A percentile compares a stretch with the other conserved stretches of the same genome.
phyloP scores from a whole-genome alignment of 2,888 invertebrate genomes.

The Pseudococcus longispinus region DNA sequence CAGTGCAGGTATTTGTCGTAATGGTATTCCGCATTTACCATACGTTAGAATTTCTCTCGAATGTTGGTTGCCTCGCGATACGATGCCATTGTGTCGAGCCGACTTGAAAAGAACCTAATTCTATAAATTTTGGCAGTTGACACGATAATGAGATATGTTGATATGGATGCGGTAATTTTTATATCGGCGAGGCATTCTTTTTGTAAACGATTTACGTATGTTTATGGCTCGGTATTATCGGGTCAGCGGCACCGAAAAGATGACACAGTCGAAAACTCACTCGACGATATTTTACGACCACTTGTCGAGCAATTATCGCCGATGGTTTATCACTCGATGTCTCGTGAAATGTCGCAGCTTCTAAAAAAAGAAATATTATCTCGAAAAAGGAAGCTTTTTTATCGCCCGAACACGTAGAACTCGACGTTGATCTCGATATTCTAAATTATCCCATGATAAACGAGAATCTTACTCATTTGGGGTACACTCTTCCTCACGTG shows the following conservation, averaged over 20 bases:
- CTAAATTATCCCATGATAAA: neutral
- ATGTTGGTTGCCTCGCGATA: neutral
- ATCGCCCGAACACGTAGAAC: neutral
- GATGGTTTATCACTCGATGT: neutral
- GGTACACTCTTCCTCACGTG: neutral
- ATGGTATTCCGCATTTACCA: neutral
- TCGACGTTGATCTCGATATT: neutral
- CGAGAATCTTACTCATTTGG: neutral
- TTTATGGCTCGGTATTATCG: neutral
- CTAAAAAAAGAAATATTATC: neutral
- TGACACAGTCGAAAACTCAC: neutral
- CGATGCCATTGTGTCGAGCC: neutral
- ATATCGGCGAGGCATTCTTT: neutral
- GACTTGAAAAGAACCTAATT: neutral
- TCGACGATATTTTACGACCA: neutral
- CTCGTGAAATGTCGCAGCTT: neutral
- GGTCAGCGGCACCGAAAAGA: neutral
- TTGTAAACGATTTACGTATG: neutral
- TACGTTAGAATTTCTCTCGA: neutral
- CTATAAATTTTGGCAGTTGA: neutral
- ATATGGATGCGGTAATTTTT: conserved; percentile 11
- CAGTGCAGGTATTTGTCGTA: neutral
- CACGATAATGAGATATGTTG: conserved; percentile 16
- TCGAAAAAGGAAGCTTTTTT: neutral
- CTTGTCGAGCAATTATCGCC: neutral